A percentile compares a stretch with the other conserved stretches of the same genome.
phyloP scores from a whole-genome alignment of 2,888 invertebrate species.

The Proisotoma minuta region DNA sequence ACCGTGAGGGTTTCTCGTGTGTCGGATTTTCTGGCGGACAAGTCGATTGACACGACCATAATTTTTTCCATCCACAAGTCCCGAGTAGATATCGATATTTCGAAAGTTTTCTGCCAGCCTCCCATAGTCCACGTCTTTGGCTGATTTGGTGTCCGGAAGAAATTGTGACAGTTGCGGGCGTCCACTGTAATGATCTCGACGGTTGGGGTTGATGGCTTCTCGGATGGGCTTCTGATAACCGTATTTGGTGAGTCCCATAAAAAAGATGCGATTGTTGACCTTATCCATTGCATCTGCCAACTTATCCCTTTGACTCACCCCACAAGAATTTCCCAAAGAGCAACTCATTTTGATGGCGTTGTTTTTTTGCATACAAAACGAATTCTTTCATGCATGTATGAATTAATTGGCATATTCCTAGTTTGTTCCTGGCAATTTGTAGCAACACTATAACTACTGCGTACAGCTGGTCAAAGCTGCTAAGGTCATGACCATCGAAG shows the following conservation, averaged over 20 bases:
- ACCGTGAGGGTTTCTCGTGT: conserved; percentile 40
- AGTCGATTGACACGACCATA: conserved; percentile 40
- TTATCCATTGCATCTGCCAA: conserved; percentile 23
- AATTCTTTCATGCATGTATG: no score
- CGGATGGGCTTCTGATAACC: conserved; percentile 41
- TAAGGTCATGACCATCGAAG: no score
- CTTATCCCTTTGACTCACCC: neutral
- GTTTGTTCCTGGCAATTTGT: no score
- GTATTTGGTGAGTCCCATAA: conserved; percentile 24
- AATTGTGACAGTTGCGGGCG: conserved; percentile 34
- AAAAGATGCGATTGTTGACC: conserved; percentile 22
- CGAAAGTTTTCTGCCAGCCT: conserved; percentile 40
- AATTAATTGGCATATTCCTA: no score
- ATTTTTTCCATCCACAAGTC: conserved; percentile 40
- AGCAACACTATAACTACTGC: no score
- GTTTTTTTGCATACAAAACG: no score
- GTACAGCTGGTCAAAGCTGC: no score
- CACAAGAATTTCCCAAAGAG: conserved; percentile 11
- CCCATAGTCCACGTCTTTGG: conserved; percentile 26
- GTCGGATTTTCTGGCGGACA: conserved; percentile 30
- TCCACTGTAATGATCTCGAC: conserved; percentile 32
- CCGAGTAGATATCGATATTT: conserved; percentile 39
- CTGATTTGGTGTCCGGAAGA: conserved; percentile 24
- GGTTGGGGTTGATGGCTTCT: conserved; percentile 40
- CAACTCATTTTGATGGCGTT: no score